Conservation (phyloP, 1,140 invertebrate species). For the Brachionus plicatilis region DNA sequence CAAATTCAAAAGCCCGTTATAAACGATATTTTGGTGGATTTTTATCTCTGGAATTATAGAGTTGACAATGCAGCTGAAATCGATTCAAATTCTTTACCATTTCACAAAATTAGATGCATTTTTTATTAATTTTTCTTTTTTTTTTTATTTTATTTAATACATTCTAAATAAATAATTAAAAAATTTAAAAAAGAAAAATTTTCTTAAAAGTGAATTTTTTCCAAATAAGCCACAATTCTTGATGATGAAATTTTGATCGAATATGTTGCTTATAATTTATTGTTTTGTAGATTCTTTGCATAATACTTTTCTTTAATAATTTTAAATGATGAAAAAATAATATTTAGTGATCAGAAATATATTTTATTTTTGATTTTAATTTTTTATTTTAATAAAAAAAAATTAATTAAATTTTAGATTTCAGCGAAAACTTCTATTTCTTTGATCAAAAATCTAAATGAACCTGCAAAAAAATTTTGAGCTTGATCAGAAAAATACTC, state of each 20-base stretch:
- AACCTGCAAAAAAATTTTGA: slow-evolving; percentile 13
- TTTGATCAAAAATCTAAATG: neutral
- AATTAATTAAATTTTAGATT: neutral
- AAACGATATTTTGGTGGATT: slow-evolving; percentile 68
- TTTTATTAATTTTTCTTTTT: slow-evolving; percentile 67
- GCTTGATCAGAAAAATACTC: slow-evolving; percentile 5
- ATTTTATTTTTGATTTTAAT: no score
- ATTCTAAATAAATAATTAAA: neutral
- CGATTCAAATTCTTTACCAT: slow-evolving; percentile 66
- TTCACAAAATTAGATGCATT: slow-evolving; percentile 78
- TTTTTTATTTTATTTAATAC: neutral
- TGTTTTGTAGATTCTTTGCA: no score
- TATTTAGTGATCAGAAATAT: no score
- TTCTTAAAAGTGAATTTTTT: no score
- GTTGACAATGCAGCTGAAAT: slow-evolving; percentile 67
- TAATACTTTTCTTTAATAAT: no score
- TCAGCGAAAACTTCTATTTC: slow-evolving; percentile 17
- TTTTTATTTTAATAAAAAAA: no score
- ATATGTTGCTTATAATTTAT: no score
- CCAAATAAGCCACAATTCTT: no score
- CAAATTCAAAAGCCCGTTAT: slow-evolving; percentile 44
- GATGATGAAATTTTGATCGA: no score
- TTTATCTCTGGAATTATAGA: slow-evolving; percentile 86
- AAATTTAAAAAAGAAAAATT: neutral
- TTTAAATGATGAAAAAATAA: no score